These are phyloP conservation scores for Graptemys geographica DNA, from an alignment of 2,797 vertebrate genomes.

Conservation along the genomic window DNA sequence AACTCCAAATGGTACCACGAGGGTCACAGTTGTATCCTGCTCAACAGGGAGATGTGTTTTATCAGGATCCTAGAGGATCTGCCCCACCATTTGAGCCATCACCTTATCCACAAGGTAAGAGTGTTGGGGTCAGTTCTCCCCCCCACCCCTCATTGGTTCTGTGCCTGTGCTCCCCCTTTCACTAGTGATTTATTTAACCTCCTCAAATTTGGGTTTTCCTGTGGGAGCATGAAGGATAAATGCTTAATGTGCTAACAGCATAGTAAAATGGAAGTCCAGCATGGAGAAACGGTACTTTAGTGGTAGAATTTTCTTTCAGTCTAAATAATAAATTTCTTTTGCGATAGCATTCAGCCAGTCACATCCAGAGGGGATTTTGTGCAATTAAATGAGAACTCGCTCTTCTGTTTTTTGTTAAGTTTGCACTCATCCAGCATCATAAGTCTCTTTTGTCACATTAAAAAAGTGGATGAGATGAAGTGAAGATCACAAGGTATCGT, in stretches of 20 bases:
- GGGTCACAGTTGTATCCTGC: constrained; percentile 89
- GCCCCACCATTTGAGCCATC: constrained; percentile 91
- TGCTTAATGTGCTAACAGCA: not conserved
- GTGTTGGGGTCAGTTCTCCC: not conserved
- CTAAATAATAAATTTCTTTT: not conserved
- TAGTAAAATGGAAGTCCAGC: not conserved
- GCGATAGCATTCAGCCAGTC: not conserved
- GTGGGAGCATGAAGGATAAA: fast-evolving
- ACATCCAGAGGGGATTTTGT: not conserved
- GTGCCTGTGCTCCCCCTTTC: not conserved
- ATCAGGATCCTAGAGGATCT: constrained; percentile 88
- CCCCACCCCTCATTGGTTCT: not conserved
- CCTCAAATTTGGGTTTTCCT: not conserved
- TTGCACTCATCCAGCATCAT: not conserved
- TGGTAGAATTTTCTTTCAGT: not conserved
- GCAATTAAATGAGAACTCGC: not conserved
- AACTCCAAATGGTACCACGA: constrained; percentile 89
- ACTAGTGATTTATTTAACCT: not conserved
- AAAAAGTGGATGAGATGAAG: not conserved
- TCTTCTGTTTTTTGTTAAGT: not conserved
- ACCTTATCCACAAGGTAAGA: constrained; percentile 90
- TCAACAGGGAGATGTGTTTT: constrained; percentile 92
- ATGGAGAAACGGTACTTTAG: not conserved
- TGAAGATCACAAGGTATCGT: fast-evolving
- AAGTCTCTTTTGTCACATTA: not conserved